Evolutionary conservation across 2,113 vertebrate species (phyloP), one percentile per base, ranked within the genome.

Genomic region (Coptodon bakossiorum): DNA sequence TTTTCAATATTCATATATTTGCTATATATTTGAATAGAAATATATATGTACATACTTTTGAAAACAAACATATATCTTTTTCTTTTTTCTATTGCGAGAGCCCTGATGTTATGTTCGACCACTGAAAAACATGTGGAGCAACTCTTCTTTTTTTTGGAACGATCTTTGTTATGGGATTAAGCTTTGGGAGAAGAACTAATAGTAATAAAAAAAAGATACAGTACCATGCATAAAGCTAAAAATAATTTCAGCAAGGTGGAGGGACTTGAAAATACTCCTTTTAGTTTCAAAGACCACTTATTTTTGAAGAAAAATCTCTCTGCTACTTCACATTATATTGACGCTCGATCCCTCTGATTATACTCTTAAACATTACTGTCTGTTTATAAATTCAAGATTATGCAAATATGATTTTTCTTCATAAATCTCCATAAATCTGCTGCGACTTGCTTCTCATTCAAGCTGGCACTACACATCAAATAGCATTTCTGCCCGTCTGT

Each of bases 1-100:
- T 76, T 94, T 89, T 95, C 92, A 96, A 95, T 96, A 96, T 90
- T 94, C 94, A 96, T 96, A 97, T 96, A 96, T 96, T 96, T 94
- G 94, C 91, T 96, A 96, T 96, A 97, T 96, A 96, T 96, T 96
- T 97, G 94, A 94, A 96, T 97, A 97, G 94, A 97, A 96, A 97
- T 97, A 97, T 97, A 96, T 96, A 96, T 96, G 92, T 96, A 95
- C 94, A 95, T 95, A 96, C 93, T 95, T 96, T 96, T 96, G 92
- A 95, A 94, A 96, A 96, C 94, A 96, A 96, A 96, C 94, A 96
- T 95, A 96, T 96, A 95, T 94, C 85, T 95, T 93, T 93, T 91
- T 90, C 82, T 87, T 94, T 95, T 94, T 94, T 95, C 91, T 96
- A 97, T 96, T 96, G 96, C 94, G 95, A 96, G 95, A 96, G 95